Evolutionary conservation across 2,797 vertebrate species (phyloP).

Genomic region (Macrochelys suwanniensis): DNA sequence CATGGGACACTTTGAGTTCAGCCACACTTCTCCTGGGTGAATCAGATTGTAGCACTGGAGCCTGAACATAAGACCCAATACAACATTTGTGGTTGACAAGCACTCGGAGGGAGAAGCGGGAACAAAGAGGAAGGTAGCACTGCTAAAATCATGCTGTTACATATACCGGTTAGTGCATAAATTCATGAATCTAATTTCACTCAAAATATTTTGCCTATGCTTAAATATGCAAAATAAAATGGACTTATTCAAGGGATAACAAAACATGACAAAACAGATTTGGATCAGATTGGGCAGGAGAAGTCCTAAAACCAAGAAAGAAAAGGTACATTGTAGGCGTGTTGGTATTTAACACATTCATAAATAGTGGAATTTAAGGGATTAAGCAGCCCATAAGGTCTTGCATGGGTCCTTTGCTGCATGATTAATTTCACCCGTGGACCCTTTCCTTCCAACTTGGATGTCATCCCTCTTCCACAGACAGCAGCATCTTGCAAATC

Average conservation of each 20-base stretch:
- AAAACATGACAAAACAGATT: not conserved
- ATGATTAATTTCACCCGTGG: fast-evolving
- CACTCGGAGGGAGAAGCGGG: fast-evolving
- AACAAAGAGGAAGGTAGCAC: not conserved
- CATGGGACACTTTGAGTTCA: not conserved
- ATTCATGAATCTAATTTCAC: fast-evolving
- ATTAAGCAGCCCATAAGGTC: not conserved
- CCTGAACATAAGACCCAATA: not conserved
- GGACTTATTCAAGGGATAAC: not conserved
- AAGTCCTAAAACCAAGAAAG: not conserved
- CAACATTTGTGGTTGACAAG: fast-evolving
- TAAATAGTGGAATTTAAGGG: not conserved
- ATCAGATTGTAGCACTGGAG: not conserved
- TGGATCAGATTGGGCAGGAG: not conserved
- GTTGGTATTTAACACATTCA: not conserved
- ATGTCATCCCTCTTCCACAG: not conserved
- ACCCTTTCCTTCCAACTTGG: not conserved
- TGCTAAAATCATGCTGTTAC: not conserved
- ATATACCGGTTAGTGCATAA: not conserved
- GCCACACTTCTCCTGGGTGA: fast-evolving
- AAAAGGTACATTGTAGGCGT: not conserved
- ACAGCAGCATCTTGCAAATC: not conserved
- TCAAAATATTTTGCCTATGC: not conserved
- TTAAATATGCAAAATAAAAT: not conserved
- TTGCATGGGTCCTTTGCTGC: not conserved